A percentile compares a stretch with the other conserved stretches of the same genome.
Evolutionary conservation across 92 coral and sea anemone genomes (phyloP).

Genomic region (Umimayanthus kanabou): DNA sequence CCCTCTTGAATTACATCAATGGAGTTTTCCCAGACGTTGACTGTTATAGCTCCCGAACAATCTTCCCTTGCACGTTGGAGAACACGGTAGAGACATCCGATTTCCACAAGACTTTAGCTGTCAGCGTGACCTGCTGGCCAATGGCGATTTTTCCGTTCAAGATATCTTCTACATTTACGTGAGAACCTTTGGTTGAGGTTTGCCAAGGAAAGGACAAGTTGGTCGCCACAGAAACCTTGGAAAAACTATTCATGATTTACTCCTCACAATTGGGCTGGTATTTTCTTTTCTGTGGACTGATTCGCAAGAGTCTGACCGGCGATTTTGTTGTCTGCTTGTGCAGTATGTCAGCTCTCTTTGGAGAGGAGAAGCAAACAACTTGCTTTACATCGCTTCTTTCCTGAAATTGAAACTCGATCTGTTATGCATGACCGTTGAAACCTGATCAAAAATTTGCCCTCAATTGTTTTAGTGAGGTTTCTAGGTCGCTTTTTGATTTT

Average conservation of each 20-base stretch:
- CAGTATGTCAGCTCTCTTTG: conserved; percentile 12
- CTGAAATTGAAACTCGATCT: conserved; percentile 11
- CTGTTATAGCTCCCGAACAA: conserved; percentile 20
- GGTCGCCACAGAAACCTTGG: conserved; percentile 12
- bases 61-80: conserved; percentile 19
- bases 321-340: conserved; percentile 17
- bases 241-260: conserved; percentile 7
- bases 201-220: neutral
- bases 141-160: conserved; percentile 6
- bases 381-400: conserved; percentile 12
- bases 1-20: conserved; percentile 7
- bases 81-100: conserved; percentile 9
- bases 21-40: conserved; percentile 24
- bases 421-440: too few species aligned
- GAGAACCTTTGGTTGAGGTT: conserved; percentile 11
- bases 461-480: too few species aligned
- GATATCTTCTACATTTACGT: neutral
- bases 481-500: too few species aligned
- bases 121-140: conserved; percentile 26
- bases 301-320: conserved; percentile 17
- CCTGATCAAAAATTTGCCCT: too few species aligned
- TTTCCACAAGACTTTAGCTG: conserved; percentile 16
- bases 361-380: conserved; percentile 11
- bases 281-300: conserved; percentile 19
- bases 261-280: conserved; percentile 8